These are phyloP conservation scores for Xenus cinereus DNA, from an alignment of 2,113 vertebrate genomes.

Conservation along the genomic window DNA sequence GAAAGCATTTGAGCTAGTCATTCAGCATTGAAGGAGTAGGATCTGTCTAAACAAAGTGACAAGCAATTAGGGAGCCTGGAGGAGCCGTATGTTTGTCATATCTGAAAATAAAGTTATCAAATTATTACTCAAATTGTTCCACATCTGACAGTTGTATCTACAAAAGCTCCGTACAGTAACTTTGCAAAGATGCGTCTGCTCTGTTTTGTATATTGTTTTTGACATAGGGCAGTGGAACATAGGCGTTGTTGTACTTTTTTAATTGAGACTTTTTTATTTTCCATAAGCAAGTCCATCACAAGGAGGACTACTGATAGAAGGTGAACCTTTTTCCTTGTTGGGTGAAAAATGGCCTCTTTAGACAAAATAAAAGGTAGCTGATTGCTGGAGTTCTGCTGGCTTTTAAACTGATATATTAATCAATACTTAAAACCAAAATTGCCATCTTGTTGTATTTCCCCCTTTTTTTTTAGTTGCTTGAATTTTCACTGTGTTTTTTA, in stretches of 20 bases:
- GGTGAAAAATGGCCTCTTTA: background rate
- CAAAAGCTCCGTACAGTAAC: background rate
- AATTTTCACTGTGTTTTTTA: background rate
- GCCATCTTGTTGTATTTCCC: background rate
- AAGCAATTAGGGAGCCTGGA: constrained; percentile 16
- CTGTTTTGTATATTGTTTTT: background rate
- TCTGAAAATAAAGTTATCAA: constrained; percentile 49
- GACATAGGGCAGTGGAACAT: background rate
- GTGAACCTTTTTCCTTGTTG: background rate
- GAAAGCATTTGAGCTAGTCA: background rate
- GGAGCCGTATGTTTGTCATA: constrained; percentile 20
- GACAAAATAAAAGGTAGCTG: background rate
- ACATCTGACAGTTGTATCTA: background rate
- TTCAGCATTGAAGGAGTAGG: background rate
- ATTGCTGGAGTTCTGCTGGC: background rate
- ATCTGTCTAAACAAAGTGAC: constrained; percentile 51
- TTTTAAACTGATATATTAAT: background rate
- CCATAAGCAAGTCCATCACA: background rate
- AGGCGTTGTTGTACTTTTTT: background rate
- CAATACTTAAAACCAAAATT: background rate
- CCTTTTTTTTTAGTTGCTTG: background rate
- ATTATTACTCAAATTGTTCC: constrained; percentile 19
- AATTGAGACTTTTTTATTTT: background rate
- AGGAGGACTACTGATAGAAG: background rate
- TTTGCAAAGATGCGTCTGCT: background rate